Conservation (phyloP, 2,797 vertebrate species). For the Varecia variegata region DNA sequence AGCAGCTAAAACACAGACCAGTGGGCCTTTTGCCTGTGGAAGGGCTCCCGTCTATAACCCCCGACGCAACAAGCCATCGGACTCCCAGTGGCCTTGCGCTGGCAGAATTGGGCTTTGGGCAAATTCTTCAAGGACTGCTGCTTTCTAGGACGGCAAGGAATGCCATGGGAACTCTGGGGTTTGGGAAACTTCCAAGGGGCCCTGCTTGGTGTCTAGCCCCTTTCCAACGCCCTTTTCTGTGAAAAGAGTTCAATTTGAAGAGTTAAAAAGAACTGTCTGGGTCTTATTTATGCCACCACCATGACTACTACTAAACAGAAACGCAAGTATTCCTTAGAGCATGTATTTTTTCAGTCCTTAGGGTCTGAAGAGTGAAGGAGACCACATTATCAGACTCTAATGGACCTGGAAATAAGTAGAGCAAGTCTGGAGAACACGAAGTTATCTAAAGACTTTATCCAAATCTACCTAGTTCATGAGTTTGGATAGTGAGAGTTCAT, state of each 20-base stretch:
- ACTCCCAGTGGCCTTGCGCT: neutral
- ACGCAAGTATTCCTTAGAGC: neutral
- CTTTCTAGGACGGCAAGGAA: slow-evolving; percentile 8
- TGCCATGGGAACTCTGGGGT: neutral
- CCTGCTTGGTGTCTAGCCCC: neutral
- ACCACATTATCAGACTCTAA: neutral
- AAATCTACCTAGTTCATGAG: neutral
- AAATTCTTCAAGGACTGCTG: neutral
- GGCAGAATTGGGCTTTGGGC: neutral
- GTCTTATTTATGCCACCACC: neutral
- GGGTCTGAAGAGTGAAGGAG: neutral
- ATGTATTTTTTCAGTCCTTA: neutral
- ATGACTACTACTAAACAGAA: neutral
- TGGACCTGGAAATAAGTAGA: neutral
- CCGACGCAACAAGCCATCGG: neutral
- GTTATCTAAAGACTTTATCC: neutral
- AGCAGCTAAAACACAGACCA: neutral
- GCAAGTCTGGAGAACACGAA: neutral
- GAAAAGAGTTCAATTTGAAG: slow-evolving; percentile 1
- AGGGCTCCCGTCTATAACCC: neutral
- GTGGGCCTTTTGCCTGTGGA: neutral
- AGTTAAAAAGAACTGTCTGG: neutral
- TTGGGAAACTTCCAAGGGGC: neutral
- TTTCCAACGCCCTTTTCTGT: neutral
- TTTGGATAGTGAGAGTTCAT: neutral